Conservation (phyloP, 2,113 vertebrate species). For the Archocentrus centrarchus region DNA sequence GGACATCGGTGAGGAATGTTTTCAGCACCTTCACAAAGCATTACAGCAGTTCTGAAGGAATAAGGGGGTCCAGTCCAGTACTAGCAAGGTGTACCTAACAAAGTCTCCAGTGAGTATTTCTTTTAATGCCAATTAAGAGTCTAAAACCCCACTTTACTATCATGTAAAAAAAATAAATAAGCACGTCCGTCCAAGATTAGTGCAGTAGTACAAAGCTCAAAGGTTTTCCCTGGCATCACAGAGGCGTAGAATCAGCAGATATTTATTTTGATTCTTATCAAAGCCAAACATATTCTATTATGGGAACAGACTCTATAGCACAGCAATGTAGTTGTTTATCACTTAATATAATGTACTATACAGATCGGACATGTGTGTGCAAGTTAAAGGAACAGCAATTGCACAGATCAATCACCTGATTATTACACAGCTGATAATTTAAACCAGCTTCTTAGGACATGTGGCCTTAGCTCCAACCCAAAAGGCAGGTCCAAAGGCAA, state of each 20-base stretch:
- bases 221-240: not conserved
- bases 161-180: no score
- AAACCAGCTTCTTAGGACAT: constrained; percentile 29
- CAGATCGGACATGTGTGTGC: not conserved
- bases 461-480: constrained; percentile 23
- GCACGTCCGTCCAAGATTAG: no score
- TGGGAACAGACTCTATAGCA: not conserved
- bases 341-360: not conserved
- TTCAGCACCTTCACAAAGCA: no score
- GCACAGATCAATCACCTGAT: not conserved
- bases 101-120: no score
- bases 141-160: no score
- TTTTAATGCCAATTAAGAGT: no score
- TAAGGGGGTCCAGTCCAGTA: no score
- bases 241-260: not conserved
- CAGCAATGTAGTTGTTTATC: constrained; percentile 9
- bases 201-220: not conserved
- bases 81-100: no score
- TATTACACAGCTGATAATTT: not conserved
- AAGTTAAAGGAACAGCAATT: not conserved
- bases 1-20: no score
- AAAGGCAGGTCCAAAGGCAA: constrained; percentile 51
- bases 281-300: constrained; percentile 4
- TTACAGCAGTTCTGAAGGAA: no score
- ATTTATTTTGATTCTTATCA: not conserved